Percentiles rank a stretch among this genome's conserved stretches.
Conservation (phyloP, 2,888 invertebrate species). For the Mimachlamys varia region DNA sequence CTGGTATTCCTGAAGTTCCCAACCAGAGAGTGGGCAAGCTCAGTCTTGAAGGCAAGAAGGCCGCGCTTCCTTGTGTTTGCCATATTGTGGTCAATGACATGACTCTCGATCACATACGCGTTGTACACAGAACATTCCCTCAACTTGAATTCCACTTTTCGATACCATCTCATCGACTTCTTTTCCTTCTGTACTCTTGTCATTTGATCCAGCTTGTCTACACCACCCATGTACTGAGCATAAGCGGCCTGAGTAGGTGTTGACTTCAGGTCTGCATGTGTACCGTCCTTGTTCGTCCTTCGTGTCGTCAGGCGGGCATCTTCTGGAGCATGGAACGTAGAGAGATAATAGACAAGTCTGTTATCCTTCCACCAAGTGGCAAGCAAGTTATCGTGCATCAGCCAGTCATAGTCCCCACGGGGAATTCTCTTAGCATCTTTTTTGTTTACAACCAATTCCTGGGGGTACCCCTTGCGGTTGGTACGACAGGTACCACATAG, state of each 20-base stretch:
- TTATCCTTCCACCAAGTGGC: slow-evolving; percentile 47
- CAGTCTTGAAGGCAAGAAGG: slow-evolving; percentile 36
- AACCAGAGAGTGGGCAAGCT: slow-evolving; percentile 38
- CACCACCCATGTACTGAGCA: slow-evolving; percentile 47
- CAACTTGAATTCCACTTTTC: slow-evolving; percentile 42
- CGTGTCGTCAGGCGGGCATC: neutral
- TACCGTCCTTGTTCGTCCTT: slow-evolving; percentile 43
- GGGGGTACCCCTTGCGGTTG: slow-evolving; percentile 50
- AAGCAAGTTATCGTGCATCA: slow-evolving; percentile 37
- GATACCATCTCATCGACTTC: slow-evolving; percentile 45
- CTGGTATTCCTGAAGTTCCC: slow-evolving; percentile 32
- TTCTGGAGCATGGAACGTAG: slow-evolving; percentile 39
- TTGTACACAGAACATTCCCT: slow-evolving; percentile 39
- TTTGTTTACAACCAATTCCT: slow-evolving; percentile 7
- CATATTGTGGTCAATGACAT: slow-evolving; percentile 37
- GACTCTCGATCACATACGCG: slow-evolving; percentile 48
- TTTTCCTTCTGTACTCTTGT: slow-evolving; percentile 39
- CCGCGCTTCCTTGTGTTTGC: slow-evolving; percentile 43
- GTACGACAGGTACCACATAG: too few relatives aligned
- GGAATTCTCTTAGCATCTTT: neutral
- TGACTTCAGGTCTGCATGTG: slow-evolving; percentile 15
- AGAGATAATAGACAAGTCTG: slow-evolving; percentile 41
- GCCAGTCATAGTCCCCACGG: slow-evolving; percentile 40
- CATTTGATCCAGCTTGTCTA: slow-evolving; percentile 47
- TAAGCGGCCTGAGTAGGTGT: slow-evolving; percentile 43